These are phyloP conservation scores for Harpalus rubripes DNA, from an alignment of 2,888 invertebrate species.

Conservation along the genomic window DNA sequence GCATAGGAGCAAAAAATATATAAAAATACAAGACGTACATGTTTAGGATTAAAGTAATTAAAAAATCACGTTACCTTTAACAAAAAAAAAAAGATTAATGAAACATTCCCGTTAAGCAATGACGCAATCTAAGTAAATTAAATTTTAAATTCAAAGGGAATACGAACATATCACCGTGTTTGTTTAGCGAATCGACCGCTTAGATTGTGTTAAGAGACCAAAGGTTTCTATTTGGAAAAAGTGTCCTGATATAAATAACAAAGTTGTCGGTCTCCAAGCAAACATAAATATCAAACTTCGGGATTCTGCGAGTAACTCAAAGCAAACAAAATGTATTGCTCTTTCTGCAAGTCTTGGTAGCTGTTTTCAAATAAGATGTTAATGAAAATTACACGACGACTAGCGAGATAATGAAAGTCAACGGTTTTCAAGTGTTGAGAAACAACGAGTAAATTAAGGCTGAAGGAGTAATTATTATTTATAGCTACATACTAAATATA, in stretches of 20 bases:
- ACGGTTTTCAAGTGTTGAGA: not conserved
- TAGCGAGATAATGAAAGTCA: conserved; percentile 12
- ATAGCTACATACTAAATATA: not conserved
- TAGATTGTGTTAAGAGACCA: conserved; percentile 37
- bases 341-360: conserved; percentile 35
- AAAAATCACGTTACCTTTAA: conserved; percentile 11
- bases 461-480: conserved; percentile 12
- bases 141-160: not conserved
- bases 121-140: conserved; percentile 19
- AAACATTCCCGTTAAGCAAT: not conserved
- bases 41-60: not conserved
- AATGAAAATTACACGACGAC: conserved; percentile 31
- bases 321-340: conserved; percentile 60
- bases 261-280: conserved; percentile 57
- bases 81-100: conserved; percentile 35
- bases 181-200: conserved; percentile 41
- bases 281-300: conserved; percentile 63
- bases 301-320: conserved; percentile 47
- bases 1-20: not conserved
- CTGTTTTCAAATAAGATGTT: conserved; percentile 35
- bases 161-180: conserved; percentile 13
- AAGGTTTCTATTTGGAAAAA: conserved; percentile 35
- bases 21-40: not conserved
- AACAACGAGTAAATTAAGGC: not conserved
- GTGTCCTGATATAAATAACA: conserved; percentile 60